Conservation (phyloP, 2,113 vertebrate species). For the Mugil cephalus region DNA sequence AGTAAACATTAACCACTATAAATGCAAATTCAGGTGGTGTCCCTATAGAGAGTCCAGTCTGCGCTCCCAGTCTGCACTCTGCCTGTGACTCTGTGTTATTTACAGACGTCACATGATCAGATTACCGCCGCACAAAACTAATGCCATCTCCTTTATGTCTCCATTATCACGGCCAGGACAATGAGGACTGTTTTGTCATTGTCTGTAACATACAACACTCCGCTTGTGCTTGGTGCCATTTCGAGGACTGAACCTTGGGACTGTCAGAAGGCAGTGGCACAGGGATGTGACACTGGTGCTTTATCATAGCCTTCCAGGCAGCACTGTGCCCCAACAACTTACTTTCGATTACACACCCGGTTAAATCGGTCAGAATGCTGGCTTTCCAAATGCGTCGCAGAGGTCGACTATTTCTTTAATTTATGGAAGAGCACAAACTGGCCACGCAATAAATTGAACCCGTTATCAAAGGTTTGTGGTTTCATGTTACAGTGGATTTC, state of each 20-base stretch:
- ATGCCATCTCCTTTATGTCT: background rate
- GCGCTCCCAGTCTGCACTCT: background rate
- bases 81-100: background rate
- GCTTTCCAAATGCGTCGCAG: too few species aligned
- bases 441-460: too few species aligned
- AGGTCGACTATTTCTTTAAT: too few species aligned
- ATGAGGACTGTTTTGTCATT: background rate
- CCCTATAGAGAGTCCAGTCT: background rate
- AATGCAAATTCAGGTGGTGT: conserved; percentile 50
- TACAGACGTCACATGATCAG: background rate
- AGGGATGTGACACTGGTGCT: background rate
- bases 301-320: background rate
- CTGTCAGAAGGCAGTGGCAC: background rate
- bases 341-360: too few species aligned
- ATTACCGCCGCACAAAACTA: background rate
- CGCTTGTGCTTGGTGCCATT: background rate
- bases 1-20: conserved; percentile 40
- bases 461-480: too few species aligned
- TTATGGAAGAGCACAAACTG: too few species aligned
- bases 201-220: background rate
- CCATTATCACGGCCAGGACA: background rate
- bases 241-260: background rate
- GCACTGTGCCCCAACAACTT: too few species aligned
- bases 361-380: too few species aligned
- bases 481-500: too few species aligned